Evolutionary conservation across 1,140 invertebrate genomes (phyloP), one percentile per base, ranked within the genome.

Genomic region (Caenorhabditis tropicalis): DNA sequence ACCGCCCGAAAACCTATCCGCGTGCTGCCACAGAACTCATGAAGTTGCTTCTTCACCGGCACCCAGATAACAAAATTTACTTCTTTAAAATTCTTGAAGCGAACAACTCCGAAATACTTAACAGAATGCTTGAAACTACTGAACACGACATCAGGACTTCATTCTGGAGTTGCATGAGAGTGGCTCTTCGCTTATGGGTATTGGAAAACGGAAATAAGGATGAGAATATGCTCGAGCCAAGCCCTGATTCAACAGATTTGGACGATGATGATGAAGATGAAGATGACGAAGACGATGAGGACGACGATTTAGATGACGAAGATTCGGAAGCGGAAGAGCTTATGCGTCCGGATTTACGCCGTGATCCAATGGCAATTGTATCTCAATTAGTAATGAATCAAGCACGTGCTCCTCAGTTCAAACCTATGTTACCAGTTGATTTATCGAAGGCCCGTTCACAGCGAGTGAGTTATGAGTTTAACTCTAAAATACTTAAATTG

Each of bases 241-340:
- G 65, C 19, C 65, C 65, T 12, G 65, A 74, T 15, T 46, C 65
- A 10, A 74, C 65, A 12, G 65, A 74, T 24, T n/a, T 74, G 4
- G 65, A 43, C 39, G 39, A 74, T 46, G 65, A 74, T n/a, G 65
- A 74, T 12, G 65, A 74, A 4, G 65, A 74, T 10, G 65, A 74
- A 46, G 65, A 74, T 24, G 65, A 74, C n/a, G 65, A 74, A n/a
- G 65, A 74, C n/a, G 65, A 74, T n/a, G 65, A 74, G 10, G 65
- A 74, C 43, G 65, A 74, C 10, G 65, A 74, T 31, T 43, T 74
- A 10, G 65, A 74, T 10, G 65, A 74, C 43, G 65, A 74, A 46
- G 65, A 74, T 24, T 74, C 65, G 12, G 65, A 74, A 74, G n/a
- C 65, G 9, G 65, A 74, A n/a, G 65, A 74, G 10, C 43, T 74